Evolutionary conservation across 2,888 invertebrate species (phyloP), one percentile per base, ranked within the genome.

Genomic region (Eupithecia tripunctaria): DNA sequence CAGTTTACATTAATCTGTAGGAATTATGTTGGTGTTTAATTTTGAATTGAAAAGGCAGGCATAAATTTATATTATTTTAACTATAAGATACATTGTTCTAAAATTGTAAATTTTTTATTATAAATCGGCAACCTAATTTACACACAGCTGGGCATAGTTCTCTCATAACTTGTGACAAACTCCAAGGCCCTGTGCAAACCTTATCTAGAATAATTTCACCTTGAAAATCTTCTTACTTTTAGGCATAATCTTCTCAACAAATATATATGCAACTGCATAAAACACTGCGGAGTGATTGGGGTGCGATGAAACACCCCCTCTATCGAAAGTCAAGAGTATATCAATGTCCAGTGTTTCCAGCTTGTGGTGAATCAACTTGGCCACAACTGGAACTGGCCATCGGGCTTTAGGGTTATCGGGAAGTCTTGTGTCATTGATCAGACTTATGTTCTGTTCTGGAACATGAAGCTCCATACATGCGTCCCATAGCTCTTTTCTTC

Each of bases 251-350:
- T 96, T 96, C 82, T 97, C 96, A 86, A 97, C 95, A 89, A 97
- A 97, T 85, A 98, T 95, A 84, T 97, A 96, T 70, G 97, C 97
- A 68, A 97, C 95, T 70, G 97, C 97, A 92, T 97, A 97, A 89
- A 97, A 98, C 77, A 98, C 96, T 75, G 98, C 97, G 77, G 96
- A 96, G 88, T 99, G 99, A 94, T 99, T 99, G 32, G 96, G 95
- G 93, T 99, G 99, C 8, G 97, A 96, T 81, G 99, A 99, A 8
- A 99, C 97, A 68, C 99, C 99, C 86, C 97, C 95, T 84, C 97
- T 96, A 92, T 99, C 99, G 94, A 99, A 99, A 21, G 99, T 98
- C 70, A 99, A 96, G 69, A 99, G 94, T 2, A 97, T 97, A 85
- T 98, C 97, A 84, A 98, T 97, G 82, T 96, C 96, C 82, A 97